Evolutionary conservation across 2,113 vertebrate species (phyloP).

Genomic region (Pao palembangensis): DNA sequence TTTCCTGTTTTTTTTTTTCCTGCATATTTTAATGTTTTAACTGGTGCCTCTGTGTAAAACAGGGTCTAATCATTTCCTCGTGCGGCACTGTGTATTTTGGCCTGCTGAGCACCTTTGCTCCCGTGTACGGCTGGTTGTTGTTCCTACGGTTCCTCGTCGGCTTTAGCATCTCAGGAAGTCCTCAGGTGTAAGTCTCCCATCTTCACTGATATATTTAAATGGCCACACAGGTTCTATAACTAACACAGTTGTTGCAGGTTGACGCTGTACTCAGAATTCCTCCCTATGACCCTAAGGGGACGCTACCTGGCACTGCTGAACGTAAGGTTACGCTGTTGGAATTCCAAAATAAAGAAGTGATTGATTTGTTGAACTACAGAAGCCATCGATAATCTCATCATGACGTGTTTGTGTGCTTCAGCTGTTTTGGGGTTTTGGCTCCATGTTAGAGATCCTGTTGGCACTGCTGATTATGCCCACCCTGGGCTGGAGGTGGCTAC

Average conservation of each 20-base stretch:
- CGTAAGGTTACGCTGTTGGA: conserved; percentile 66
- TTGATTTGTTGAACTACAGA: not conserved
- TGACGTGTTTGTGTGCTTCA: conserved; percentile 55
- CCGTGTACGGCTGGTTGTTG: conserved; percentile 86
- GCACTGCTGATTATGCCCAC: conserved; percentile 88
- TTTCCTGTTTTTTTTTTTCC: not conserved
- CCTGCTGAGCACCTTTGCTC: conserved; percentile 85
- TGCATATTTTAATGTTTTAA: not conserved
- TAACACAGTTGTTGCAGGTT: conserved; percentile 69
- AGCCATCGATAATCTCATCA: not conserved
- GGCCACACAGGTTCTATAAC: not conserved
- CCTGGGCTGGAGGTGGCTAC: conserved; percentile 92
- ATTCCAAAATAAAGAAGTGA: not conserved
- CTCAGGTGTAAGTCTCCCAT: conserved; percentile 86
- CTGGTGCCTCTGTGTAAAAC: conserved; percentile 42
- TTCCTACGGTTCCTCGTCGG: conserved; percentile 84
- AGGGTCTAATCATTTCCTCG: conserved; percentile 79
- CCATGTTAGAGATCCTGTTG: conserved; percentile 85
- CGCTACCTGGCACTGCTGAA: conserved; percentile 83
- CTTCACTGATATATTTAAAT: not conserved
- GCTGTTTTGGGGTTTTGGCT: conserved; percentile 89
- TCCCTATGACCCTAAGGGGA: conserved; percentile 86
- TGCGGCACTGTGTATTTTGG: conserved; percentile 85
- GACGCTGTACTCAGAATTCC: conserved; percentile 89
- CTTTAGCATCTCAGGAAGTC: conserved; percentile 86